Base-by-base conservation (phyloP, 1,140 invertebrate species). In the Pseudomyrmex gracilis region DNA sequence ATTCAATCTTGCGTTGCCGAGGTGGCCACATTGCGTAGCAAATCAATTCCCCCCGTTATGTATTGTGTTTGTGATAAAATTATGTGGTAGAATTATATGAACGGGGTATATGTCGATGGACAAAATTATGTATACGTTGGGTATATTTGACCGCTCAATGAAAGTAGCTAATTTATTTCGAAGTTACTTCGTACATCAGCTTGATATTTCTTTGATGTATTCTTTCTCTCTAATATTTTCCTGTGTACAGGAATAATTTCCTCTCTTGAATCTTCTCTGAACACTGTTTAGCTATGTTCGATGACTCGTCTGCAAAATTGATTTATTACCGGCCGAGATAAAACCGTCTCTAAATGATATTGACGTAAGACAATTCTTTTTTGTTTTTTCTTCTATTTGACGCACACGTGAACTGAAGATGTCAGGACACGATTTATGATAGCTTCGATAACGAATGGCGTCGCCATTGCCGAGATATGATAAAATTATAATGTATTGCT, bases 361-460 rank as follows among this genome's bases (percentile, higher is more conserved):
- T 80, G 85, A 82, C 20, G 61, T 53, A 82, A 76, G 71, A 53
- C 51, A 34, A 60, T 49, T 34, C 12, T 53, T 22, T n/a, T 9
- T 45, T 73, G 8, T 67, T 55, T 24, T 47, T 45, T 24, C 20
- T 58, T 53, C 1, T 49, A 47, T 55, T 73, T 49, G n/a, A 55
- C 53, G 67, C 20, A 24, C 64, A 17, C 51, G 47, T 51, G 13
- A 63, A 73, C 61, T 55, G 20, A 74, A 76, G 73, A 84, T 57
- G 66, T 57, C 85, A 71, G 60, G 57, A 34, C 51, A 55, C 84
- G 82, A 90, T 90, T 91, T 91, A 91, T 82, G 82, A 87, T 67
- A 53, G 64, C 43, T 84, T 90, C 87, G 90, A 90, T 88, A 91
- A 89, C 85, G 82, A 74, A 64, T 34, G 34, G 64, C n/a, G 49